A percentile compares a stretch with the other conserved stretches of the same genome.
Conservation (phyloP, 2,113 vertebrate genomes). For the Atrichornis clamosus region DNA sequence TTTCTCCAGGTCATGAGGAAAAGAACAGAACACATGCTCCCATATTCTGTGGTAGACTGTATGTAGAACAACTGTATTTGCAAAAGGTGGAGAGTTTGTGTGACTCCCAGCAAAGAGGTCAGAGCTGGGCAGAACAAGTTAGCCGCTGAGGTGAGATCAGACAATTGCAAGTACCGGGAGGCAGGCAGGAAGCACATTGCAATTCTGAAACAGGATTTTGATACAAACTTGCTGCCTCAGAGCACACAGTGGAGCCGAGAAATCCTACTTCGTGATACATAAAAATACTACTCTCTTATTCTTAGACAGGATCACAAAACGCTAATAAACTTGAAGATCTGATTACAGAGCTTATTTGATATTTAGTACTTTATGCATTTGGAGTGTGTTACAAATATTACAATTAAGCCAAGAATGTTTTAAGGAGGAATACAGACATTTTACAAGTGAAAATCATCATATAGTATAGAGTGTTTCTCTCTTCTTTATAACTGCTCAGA, state of each 20-base stretch:
- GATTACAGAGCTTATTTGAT: neutral
- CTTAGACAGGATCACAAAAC: neutral
- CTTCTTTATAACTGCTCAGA: neutral
- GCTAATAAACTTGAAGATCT: neutral
- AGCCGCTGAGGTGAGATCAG: neutral
- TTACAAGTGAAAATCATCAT: neutral
- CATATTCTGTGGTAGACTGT: neutral
- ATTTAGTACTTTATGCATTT: neutral
- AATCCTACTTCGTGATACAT: neutral
- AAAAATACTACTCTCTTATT: neutral
- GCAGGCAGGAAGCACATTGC: neutral
- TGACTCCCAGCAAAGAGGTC: constrained; percentile 13
- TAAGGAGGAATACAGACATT: neutral
- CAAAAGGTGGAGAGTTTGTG: constrained; percentile 35
- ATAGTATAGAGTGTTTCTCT: neutral
- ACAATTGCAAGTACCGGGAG: neutral
- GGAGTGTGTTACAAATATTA: neutral
- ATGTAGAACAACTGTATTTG: neutral
- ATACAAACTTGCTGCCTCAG: neutral
- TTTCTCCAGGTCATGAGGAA: neutral
- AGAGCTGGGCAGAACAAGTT: neutral
- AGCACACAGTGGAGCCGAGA: neutral
- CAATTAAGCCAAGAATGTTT: neutral
- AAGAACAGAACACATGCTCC: neutral
- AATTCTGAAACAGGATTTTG: neutral